Percentiles rank a stretch among this genome's conserved stretches.
phyloP scores from a whole-genome alignment of 2,888 invertebrate genomes.

The Stenoptilia bipunctidactyla region DNA sequence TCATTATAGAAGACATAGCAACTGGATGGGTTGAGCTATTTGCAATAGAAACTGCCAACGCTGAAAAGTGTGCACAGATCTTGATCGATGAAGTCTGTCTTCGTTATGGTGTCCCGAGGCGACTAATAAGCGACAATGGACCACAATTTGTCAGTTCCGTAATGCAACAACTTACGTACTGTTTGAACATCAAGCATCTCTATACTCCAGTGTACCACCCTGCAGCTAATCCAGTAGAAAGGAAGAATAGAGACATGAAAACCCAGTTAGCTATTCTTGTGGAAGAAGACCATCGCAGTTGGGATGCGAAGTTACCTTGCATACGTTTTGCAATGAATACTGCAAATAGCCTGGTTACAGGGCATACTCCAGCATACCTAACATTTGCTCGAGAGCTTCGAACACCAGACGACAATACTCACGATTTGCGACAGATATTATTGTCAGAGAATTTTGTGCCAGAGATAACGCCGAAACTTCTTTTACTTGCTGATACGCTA shows the following conservation, averaged over 20 bases:
- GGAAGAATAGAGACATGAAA: conserved; percentile 18
- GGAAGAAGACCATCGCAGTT: conserved; percentile 16
- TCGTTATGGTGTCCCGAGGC: conserved; percentile 8
- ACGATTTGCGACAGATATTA: conserved; percentile 19
- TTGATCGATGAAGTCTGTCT: conserved; percentile 21
- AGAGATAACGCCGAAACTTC: conserved; percentile 15
- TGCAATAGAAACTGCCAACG: conserved; percentile 20
- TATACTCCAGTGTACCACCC: conserved; percentile 23
- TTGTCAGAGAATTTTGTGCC: conserved; percentile 21
- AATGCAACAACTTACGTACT: conserved; percentile 25
- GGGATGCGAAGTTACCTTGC: conserved; percentile 8
- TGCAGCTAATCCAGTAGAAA: conserved; percentile 24
- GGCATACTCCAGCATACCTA: conserved; percentile 25
- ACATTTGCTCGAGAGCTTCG: conserved; percentile 31
- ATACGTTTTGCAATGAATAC: conserved; percentile 12
- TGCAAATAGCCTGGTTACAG: conserved; percentile 14
- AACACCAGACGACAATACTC: conserved; percentile 22
- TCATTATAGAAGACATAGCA: conserved; percentile 15
- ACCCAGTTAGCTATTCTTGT: conserved; percentile 13
- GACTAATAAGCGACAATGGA: too few species aligned
- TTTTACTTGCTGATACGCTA: conserved; percentile 2
- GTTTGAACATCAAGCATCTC: conserved; percentile 19
- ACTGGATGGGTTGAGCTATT: conserved; percentile 28
- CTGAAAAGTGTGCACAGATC: conserved; percentile 20
- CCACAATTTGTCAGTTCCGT: too few species aligned